Base-by-base conservation (phyloP, 2,888 invertebrate species). In the Erynnis tages region DNA sequence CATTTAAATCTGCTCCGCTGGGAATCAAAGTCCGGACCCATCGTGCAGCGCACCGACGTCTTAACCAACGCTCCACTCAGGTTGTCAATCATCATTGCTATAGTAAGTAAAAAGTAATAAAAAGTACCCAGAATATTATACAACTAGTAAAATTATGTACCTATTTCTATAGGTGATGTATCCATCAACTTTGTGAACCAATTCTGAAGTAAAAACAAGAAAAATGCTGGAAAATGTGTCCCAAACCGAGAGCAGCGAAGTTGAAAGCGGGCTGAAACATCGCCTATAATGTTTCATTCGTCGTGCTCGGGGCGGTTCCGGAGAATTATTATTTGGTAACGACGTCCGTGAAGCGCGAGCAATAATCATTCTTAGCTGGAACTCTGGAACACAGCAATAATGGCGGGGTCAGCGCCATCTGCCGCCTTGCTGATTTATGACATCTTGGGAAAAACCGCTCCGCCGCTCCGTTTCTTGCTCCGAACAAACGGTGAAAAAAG, bases 331-430 rank as follows among this genome's bases (percentile, higher is more conserved):
- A 68, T 69, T 76, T 65, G 68, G 67, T 66, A 73, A 67, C 65
- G 68, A 61, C 62, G 57, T 67, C 66, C 56, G 65, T 58, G 63
- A 71, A 78, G 65, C 66, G 66, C 65, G 67, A 64, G 73, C 65
- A 73, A 79, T 81, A 82, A 82, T 82, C 80, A 81, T 79, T 81
- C 79, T 81, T 75, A 70, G 79, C 73, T 75, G 79, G 69, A 77
- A 80, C 81, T 79, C 73, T 75, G 79, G 69, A 77, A 80, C 81
- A 82, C 77, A 73, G 82, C 80, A 82, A 83, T 83, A 83, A 82
- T 82, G 76, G 82, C 79, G 69, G 78, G 83, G 82, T 82, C 84
- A 84, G 82, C 82, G 78, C 79, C 85, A 85, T 82, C 78, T 84
- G 85, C 75, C 71, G 81, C 81, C 77, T 59, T 43, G 59, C 79